Evolutionary conservation across 1,140 invertebrate species (phyloP), one percentile per base, ranked within the genome.

Genomic region (Drosophila busckii): DNA sequence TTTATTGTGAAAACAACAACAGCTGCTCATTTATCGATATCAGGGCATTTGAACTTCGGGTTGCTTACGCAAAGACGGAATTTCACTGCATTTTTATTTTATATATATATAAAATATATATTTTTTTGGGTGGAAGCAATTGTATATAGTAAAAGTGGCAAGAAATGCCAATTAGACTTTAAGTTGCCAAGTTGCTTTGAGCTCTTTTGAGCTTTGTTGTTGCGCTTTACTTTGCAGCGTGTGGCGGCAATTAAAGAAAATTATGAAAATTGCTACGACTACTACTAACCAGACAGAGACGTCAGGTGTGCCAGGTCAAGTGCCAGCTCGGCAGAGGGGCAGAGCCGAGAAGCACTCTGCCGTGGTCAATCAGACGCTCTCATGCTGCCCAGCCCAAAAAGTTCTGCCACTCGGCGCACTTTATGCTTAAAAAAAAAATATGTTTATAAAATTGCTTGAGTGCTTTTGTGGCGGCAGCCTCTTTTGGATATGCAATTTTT

Each of bases 401-500:
- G n/a, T n/a, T n/a, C 23, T 3, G 53, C 29, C 60, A 49, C 52
- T 50, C 58, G 32, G 45, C 56, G 54, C 62, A 65, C 56, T 67
- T 58, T 42, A 63, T 58, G 46, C 60, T 46, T 58, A 48, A 58
- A 59, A 64, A 64, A 59, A 52, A 38, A 48, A 67, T 64, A 53
- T 48, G n/a, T 28, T 64, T 48, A 32, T 58, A 38, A 48, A 67
- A 67, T 59, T 48, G n/a, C 28, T 64, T 48, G 40, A 67, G 64
- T 67, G 64, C 64, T 68, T 64, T 68, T 64, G 64, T 64, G 54
- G 37, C 28, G 28, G 45, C 50, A 13, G 56, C 49, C 26, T 52
- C 59, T 58, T 48, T 63, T 63, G 34, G 53, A 22, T 64, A 68
- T 54, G 65, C 65, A 60, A 68, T 44, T 54, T 19, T 53, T 59